Conservation (phyloP, 1,140 invertebrate species). For the Papilio dardanus region DNA sequence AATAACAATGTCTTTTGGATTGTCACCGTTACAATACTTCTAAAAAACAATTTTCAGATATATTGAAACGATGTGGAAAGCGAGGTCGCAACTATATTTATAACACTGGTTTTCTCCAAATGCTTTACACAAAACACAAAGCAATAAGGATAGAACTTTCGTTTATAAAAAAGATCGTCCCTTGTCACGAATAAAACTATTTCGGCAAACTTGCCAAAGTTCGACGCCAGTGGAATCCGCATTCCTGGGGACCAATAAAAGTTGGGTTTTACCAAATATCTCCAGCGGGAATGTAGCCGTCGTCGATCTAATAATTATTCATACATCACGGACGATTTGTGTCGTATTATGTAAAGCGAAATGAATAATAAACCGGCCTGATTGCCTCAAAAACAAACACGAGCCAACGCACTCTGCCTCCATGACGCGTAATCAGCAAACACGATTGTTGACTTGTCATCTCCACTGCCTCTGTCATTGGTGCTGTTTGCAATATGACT, state of each 20-base stretch:
- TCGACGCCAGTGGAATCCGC: constrained; percentile 46
- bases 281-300: constrained; percentile 1
- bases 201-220: constrained; percentile 11
- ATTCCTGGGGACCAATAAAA: constrained; percentile 50
- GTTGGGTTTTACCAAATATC: constrained; percentile 51
- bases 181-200: constrained; percentile 18
- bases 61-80: neutral
- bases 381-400: constrained; percentile 41
- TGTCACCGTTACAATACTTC: neutral
- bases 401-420: constrained; percentile 21
- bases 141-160: neutral
- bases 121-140: neutral
- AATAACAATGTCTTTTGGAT: neutral
- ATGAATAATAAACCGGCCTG: constrained; percentile 42
- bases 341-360: constrained; percentile 46
- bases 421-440: constrained; percentile 44
- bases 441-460: constrained; percentile 37
- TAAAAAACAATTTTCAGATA: neutral
- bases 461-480: constrained; percentile 32
- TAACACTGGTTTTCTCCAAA: neutral
- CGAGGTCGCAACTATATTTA: neutral
- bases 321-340: constrained; percentile 41
- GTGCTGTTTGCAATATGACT: constrained; percentile 36
- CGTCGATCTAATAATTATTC: constrained; percentile 46
- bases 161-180: constrained; percentile 1